Percentiles rank a stretch among this genome's conserved stretches.
Evolutionary conservation across 2,797 vertebrate species (phyloP).

Genomic region (Phataginus tricuspis): DNA sequence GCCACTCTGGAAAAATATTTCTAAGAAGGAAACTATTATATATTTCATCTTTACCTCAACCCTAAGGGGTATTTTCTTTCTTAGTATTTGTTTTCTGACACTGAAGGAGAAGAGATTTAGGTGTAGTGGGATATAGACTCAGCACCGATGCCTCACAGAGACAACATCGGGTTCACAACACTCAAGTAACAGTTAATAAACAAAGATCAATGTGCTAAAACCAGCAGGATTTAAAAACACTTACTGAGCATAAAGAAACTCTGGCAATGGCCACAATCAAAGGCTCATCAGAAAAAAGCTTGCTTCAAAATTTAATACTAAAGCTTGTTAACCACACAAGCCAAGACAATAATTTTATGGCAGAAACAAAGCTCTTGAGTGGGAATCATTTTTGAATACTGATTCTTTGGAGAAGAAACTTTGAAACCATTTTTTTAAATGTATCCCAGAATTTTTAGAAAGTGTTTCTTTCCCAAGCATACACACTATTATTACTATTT

Average conservation of each 20-base stretch:
- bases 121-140: not conserved
- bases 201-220: not conserved
- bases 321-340: not conserved
- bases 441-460: not conserved
- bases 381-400: not conserved
- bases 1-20: not conserved
- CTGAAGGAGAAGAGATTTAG: not conserved
- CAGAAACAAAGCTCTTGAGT: not conserved
- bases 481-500: not conserved
- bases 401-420: not conserved
- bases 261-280: not conserved
- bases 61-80: not conserved
- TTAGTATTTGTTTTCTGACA: not conserved
- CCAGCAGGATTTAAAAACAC: not conserved
- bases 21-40: not conserved
- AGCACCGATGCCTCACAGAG: not conserved
- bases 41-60: not conserved
- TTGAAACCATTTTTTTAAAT: not conserved
- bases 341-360: not conserved
- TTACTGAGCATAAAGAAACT: not conserved
- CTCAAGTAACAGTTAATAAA: not conserved
- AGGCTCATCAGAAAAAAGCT: not conserved
- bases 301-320: no score
- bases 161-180: not conserved
- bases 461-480: not conserved